Base-by-base conservation (phyloP, 2,113 vertebrate genomes). In the Sphyrna mokarran region DNA sequence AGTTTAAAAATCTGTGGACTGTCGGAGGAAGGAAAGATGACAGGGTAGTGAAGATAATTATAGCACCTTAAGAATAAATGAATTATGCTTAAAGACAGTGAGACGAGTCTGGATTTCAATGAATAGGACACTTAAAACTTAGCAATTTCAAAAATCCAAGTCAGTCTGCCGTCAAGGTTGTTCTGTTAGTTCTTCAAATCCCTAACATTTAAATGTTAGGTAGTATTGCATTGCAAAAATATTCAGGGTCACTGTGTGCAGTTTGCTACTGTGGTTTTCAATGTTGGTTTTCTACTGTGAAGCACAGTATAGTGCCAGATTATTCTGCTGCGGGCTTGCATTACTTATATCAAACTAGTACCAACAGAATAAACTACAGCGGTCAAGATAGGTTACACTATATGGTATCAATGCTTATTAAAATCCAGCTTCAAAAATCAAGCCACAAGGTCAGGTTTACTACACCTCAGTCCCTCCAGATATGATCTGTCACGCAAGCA, bases 371-470 rank as follows among this genome's bases (percentile, higher is more conserved):
- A 66, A 91, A 66, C 26, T 66, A 40, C 68, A 16, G 68, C 22
- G 43, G 58, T 33, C 54, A 61, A 90, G 33, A 90, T 61, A 58
- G 10, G 63, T 70, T 70, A 26, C 20, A 9, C 20, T 70, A 94
- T 22, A 94, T 22, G 70, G n/a, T 40, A 20, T 14, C 13, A 5
- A 61, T n/a, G 54, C 43, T 91, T 66, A 37, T 70, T 29, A 94
- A 94, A 7, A 94, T 94, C 37, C 37, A 72, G 10, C 23, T 72
- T 72, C 43, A 54, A 69, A 23, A 95, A 95, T 70, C 37, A 43
- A 72, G 93, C 48, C 68, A 95, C 40, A 43, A 43, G 66, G 93
- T 95, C 68, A 95, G 22, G 40, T 72, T 95, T 72, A 72, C 68
- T 48, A 72, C 93, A 70, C 40, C 40, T 26, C 40, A 48, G 40